Conservation (phyloP, 1,140 invertebrate genomes). For the Apis cerana region DNA sequence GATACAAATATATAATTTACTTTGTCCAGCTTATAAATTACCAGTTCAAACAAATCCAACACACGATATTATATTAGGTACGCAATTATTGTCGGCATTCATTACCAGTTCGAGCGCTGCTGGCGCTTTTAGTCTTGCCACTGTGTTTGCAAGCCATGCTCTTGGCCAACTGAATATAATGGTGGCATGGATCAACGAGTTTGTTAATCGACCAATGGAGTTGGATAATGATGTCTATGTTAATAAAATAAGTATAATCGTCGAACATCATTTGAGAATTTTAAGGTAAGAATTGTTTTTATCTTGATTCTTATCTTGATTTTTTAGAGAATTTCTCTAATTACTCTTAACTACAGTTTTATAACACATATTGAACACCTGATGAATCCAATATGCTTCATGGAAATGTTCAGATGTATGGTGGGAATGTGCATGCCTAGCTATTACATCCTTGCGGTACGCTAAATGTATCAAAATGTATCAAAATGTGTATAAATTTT, state of each 20-base stretch:
- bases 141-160: neutral
- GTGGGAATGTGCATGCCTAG: slow-evolving; percentile 64
- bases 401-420: slow-evolving; percentile 64
- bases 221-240: neutral
- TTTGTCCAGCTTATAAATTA: neutral
- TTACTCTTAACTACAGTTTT: slow-evolving; percentile 54
- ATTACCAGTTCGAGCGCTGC: neutral
- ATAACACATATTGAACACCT: slow-evolving; percentile 53
- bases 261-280: slow-evolving; percentile 54
- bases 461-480: slow-evolving; percentile 20
- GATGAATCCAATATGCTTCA: slow-evolving; percentile 58
- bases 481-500: neutral
- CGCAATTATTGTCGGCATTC: neutral
- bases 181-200: neutral
- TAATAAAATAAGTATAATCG: slow-evolving; percentile 32
- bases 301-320: neutral
- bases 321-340: neutral
- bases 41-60: neutral
- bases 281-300: slow-evolving; percentile 6
- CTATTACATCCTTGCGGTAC: slow-evolving; percentile 68
- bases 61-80: neutral
- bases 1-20: neutral
- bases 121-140: neutral
- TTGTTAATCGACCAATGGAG: neutral
- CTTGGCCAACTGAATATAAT: neutral